Percentiles rank a stretch among this genome's conserved stretches.
phyloP scores from a whole-genome alignment of 53 echinoderm and acorn worm genomes.

The Apostichopus leukothele region DNA sequence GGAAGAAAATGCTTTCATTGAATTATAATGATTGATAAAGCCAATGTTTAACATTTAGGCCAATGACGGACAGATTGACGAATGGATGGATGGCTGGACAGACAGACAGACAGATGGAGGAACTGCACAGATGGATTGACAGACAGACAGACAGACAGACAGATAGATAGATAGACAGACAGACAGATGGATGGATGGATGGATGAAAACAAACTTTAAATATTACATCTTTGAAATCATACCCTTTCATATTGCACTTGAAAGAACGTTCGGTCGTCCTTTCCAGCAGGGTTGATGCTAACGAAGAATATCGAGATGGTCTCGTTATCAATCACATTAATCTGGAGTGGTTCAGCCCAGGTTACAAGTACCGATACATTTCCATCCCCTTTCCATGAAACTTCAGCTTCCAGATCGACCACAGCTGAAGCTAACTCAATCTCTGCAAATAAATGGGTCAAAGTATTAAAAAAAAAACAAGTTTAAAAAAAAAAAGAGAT shows the following conservation, averaged over 20 bases:
- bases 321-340: no score
- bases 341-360: constrained; percentile 7
- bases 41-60: no score
- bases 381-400: neutral
- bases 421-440: constrained; percentile 8
- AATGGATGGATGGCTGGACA: no score
- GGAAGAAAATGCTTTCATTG: no score
- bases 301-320: neutral
- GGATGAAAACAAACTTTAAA: no score
- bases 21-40: no score
- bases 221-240: neutral
- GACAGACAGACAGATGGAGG: no score
- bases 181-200: no score
- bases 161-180: no score
- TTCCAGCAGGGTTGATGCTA: neutral
- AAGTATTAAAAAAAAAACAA: neutral
- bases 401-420: neutral
- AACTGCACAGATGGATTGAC: no score
- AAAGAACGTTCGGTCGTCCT: neutral
- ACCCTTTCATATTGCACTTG: neutral
- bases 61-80: no score
- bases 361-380: neutral
- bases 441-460: neutral
- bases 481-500: neutral
- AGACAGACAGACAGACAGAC: no score